A percentile compares a stretch with the other conserved stretches of the same genome.
phyloP scores from a whole-genome alignment of 2,797 vertebrate species.

The Sebastes taczanowskii region DNA sequence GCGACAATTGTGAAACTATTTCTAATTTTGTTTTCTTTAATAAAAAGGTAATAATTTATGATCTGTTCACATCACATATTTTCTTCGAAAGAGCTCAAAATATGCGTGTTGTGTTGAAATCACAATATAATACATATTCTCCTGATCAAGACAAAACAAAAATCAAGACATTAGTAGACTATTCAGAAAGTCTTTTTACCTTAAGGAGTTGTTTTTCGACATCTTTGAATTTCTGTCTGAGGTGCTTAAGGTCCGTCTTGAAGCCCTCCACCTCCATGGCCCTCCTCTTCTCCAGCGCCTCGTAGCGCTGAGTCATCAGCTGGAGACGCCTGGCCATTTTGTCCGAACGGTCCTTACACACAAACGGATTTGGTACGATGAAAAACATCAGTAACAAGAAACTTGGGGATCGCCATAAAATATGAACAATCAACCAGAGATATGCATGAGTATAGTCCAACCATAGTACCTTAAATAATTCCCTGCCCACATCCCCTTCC shows the following conservation, averaged over 20 bases:
- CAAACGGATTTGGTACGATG: background rate
- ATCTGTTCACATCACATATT: background rate
- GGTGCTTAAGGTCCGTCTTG: conserved; percentile 90
- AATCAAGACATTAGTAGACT: background rate
- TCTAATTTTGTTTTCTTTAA: background rate
- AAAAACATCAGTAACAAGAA: background rate
- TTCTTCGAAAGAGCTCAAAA: background rate
- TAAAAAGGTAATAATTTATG: background rate
- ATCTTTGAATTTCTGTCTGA: conserved; percentile 91
- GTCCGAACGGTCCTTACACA: conserved; percentile 89
- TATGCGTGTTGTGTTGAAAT: background rate
- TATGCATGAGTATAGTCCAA: background rate
- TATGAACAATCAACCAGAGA: background rate
- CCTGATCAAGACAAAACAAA: background rate
- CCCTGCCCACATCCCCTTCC: conserved; percentile 87
- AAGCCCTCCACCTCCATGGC: conserved; percentile 94
- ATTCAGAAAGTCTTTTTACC: conserved; percentile 72
- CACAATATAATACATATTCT: background rate
- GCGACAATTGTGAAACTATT: background rate
- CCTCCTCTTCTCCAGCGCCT: conserved; percentile 91
- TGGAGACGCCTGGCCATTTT: conserved; percentile 93
- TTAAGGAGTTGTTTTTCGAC: conserved; percentile 93
- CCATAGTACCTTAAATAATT: conserved; percentile 89
- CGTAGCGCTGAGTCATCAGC: conserved; percentile 91
- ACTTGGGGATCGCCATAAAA: fast-evolving